These are phyloP conservation scores for Sipha flava DNA, from an alignment of 1,140 invertebrate genomes.

Conservation along the genomic window DNA sequence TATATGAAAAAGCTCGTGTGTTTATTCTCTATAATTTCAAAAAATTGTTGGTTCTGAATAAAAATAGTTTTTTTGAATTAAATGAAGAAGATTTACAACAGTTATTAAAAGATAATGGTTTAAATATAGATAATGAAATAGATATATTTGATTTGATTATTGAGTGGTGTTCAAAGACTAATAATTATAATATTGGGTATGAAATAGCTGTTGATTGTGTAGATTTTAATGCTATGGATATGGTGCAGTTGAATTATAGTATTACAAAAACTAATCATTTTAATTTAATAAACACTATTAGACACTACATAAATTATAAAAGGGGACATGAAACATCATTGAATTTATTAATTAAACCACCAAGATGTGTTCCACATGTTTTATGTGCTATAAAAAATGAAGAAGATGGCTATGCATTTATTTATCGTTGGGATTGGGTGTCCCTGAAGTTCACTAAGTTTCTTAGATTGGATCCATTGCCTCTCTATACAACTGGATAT, in stretches of 20 bases:
- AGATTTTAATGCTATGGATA: background rate
- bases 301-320: background rate
- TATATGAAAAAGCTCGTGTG: background rate
- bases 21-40: background rate
- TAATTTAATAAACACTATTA: background rate
- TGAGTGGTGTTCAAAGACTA: background rate
- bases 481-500: background rate
- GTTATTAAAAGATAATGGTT: background rate
- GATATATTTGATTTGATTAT: background rate
- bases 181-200: background rate
- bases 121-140: background rate
- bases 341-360: background rate
- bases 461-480: background rate
- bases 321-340: too few species aligned
- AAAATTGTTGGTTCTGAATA: background rate
- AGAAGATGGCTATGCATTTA: background rate
- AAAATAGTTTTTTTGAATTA: background rate
- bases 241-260: background rate
- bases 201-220: background rate
- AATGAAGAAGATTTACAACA: background rate
- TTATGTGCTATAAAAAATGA: constrained; percentile 2
- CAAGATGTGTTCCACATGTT: background rate
- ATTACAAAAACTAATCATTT: background rate
- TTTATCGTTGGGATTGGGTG: background rate
- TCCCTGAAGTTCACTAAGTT: background rate